These are phyloP conservation scores for Auanema freiburgensis DNA, from an alignment of 2,888 invertebrate species.

Conservation along the genomic window DNA sequence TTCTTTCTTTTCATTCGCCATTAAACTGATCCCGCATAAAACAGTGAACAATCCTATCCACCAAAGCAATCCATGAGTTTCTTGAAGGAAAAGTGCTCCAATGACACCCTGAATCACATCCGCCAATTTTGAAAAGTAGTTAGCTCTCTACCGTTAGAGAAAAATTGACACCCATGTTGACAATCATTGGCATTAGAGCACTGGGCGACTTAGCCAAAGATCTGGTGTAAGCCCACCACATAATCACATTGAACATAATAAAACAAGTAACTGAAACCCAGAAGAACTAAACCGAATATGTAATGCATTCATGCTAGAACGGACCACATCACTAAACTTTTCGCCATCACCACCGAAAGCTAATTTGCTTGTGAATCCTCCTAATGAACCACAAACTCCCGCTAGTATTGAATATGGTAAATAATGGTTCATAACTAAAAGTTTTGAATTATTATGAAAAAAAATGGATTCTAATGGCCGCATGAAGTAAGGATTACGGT, in stretches of 20 bases:
- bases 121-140: too few species aligned
- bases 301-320: neutral
- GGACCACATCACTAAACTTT: too few species aligned
- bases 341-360: constrained; percentile 7
- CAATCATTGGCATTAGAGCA: constrained; percentile 16
- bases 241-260: constrained; percentile 14
- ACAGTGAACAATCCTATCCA: too few species aligned
- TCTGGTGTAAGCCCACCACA: constrained; percentile 19
- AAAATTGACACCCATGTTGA: constrained; percentile 21
- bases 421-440: too few species aligned
- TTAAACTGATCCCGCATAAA: too few species aligned
- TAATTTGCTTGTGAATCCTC: constrained; percentile 10
- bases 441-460: too few species aligned
- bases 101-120: too few species aligned
- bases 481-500: too few species aligned
- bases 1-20: too few species aligned
- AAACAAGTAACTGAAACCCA: neutral
- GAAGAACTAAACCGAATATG: constrained; percentile 7
- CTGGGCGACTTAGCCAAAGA: constrained; percentile 7
- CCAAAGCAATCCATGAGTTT: too few species aligned
- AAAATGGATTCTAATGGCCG: too few species aligned
- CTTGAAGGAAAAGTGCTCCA: too few species aligned
- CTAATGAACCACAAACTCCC: constrained; percentile 15
- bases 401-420: constrained; percentile 9
- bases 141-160: constrained; percentile 10